These are phyloP conservation scores for Eupithecia pulchellata DNA, from an alignment of 2,888 invertebrate species.

Conservation along the genomic window DNA sequence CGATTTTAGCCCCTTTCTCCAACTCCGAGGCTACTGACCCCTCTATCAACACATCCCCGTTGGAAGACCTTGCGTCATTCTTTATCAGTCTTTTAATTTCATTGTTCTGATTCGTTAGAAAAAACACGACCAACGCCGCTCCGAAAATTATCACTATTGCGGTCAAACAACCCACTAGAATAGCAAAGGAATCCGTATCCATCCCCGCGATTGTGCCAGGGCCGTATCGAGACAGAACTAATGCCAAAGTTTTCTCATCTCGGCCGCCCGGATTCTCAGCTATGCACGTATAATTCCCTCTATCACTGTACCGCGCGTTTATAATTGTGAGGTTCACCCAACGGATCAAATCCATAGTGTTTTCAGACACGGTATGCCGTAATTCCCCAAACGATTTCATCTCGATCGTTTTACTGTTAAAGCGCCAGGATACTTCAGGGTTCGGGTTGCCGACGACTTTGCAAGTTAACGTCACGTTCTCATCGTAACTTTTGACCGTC, in stretches of 20 bases:
- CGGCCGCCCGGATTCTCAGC: conserved; percentile 93
- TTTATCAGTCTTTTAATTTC: conserved; percentile 86
- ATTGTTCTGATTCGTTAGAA: conserved; percentile 81
- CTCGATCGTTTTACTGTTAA: conserved; percentile 87
- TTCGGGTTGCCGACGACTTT: conserved; percentile 91
- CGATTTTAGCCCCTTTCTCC: conserved; percentile 91
- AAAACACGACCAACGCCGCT: conserved; percentile 79
- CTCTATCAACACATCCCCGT: conserved; percentile 89
- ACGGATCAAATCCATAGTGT: conserved; percentile 77
- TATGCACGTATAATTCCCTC: conserved; percentile 91
- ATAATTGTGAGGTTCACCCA: conserved; percentile 90
- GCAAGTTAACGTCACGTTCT: conserved; percentile 91
- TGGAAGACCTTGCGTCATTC: conserved; percentile 85
- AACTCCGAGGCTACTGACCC: conserved; percentile 90
- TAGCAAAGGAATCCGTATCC: conserved; percentile 81
- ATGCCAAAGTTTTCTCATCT: conserved; percentile 90
- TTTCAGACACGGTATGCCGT: conserved; percentile 78
- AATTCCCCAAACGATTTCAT: conserved; percentile 79
- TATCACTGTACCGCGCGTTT: conserved; percentile 87
- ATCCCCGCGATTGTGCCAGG: conserved; percentile 74
- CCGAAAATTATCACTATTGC: conserved; percentile 80
- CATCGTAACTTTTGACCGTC: conserved; percentile 87
- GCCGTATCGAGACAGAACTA: conserved; percentile 83
- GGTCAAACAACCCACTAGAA: conserved; percentile 80
- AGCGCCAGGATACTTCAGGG: conserved; percentile 91